A percentile compares a stretch with the other conserved stretches of the same genome.
Evolutionary conservation across 2,888 invertebrate species (phyloP).

Genomic region (Sinohyriopsis cumingii): DNA sequence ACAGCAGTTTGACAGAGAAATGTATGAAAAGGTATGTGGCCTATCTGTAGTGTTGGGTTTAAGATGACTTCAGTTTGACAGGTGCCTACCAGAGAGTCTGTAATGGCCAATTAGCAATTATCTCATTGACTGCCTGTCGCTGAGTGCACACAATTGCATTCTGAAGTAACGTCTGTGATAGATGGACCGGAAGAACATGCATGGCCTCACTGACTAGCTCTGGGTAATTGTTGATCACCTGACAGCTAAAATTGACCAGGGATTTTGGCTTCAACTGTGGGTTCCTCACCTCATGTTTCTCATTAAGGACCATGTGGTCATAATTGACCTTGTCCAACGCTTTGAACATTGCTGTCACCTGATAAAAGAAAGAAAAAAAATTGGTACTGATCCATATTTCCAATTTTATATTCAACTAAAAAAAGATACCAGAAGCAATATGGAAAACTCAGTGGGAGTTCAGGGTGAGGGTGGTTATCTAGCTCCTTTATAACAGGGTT

Average conservation of each 20-base stretch:
- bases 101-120: conserved; percentile 59
- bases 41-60: no score
- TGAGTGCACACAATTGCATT: conserved; percentile 43
- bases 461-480: no score
- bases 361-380: no score
- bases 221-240: conserved; percentile 32
- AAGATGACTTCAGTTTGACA: no score
- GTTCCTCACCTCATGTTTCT: conserved; percentile 14
- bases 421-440: no score
- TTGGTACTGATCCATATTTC: no score
- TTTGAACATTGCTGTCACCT: conserved; percentile 39
- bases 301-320: conserved; percentile 40
- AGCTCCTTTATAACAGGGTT: no score
- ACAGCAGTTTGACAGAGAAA: no score
- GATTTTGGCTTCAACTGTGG: conserved; percentile 18
- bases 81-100: conserved; percentile 46
- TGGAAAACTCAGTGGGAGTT: no score
- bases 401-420: no score
- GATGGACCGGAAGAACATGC: conserved; percentile 37
- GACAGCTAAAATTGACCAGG: conserved; percentile 42
- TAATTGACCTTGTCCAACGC: conserved; percentile 54
- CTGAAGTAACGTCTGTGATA: conserved; percentile 45
- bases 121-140: conserved; percentile 40
- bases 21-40: no score
- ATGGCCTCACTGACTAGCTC: conserved; percentile 15